Percentiles rank a stretch among this genome's conserved stretches.
Conservation (phyloP, 2,797 vertebrate genomes). For the Pangasius macronema region DNA sequence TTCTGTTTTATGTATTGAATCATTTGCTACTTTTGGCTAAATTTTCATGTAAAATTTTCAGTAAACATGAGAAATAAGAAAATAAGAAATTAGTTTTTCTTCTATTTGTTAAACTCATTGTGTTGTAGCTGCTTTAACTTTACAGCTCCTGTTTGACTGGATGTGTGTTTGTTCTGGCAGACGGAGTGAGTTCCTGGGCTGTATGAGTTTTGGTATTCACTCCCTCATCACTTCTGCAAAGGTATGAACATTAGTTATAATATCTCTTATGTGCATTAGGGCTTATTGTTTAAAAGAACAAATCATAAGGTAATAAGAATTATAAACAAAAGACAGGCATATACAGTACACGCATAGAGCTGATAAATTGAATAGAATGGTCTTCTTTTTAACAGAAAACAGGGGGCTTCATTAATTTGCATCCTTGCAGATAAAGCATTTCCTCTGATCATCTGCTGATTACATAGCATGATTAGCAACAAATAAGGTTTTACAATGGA, state of each 20-base stretch:
- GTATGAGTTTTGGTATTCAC: constrained; percentile 59
- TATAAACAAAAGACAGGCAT: background rate
- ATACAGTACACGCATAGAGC: background rate
- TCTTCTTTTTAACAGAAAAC: background rate
- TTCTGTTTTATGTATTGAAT: background rate
- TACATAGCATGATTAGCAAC: constrained; percentile 33
- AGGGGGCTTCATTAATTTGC: constrained; percentile 12
- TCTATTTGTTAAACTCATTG: background rate
- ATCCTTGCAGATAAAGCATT: constrained; percentile 28
- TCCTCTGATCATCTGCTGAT: constrained; percentile 28
- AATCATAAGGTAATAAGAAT: background rate
- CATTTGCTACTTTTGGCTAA: background rate
- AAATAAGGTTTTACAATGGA: constrained; percentile 24
- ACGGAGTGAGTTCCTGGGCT: constrained; percentile 76
- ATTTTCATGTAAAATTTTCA: background rate
- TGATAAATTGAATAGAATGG: background rate
- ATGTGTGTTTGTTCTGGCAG: constrained; percentile 53
- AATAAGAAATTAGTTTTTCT: too few species aligned
- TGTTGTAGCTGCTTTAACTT: background rate
- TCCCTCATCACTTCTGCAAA: constrained; percentile 71
- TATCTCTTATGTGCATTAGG: too few species aligned
- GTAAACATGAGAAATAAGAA: background rate
- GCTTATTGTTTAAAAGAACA: background rate
- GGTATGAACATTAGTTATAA: constrained; percentile 67
- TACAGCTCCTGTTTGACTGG: constrained; percentile 16